phyloP scores from a whole-genome alignment of 2,797 vertebrate species.

The Oreochromis grahami region DNA sequence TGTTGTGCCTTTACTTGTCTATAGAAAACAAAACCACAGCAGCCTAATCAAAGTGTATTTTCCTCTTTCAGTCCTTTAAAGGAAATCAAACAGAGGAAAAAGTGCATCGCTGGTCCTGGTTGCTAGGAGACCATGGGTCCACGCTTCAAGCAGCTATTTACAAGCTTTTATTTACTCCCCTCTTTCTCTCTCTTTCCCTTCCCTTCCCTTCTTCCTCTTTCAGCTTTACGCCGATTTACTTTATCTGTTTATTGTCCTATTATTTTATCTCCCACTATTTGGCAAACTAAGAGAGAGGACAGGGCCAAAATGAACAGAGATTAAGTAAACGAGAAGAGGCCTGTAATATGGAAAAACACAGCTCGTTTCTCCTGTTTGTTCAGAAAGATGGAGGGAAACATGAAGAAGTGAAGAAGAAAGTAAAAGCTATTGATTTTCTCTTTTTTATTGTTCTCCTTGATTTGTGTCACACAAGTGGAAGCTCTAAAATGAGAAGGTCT shows the following conservation, averaged over 20 bases:
- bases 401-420: conserved; percentile 28
- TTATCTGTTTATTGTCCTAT: conserved; percentile 42
- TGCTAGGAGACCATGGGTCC: conserved; percentile 70
- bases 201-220: background rate
- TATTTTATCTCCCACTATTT: conserved; percentile 16
- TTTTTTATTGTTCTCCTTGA: conserved; percentile 9
- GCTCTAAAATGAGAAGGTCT: conserved; percentile 46
- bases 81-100: conserved; percentile 57
- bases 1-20: conserved; percentile 21
- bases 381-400: conserved; percentile 13
- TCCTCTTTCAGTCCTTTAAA: conserved; percentile 46
- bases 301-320: background rate
- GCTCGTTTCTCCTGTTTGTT: background rate
- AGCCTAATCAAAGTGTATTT: conserved; percentile 54
- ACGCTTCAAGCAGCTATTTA: conserved; percentile 61
- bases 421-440: conserved; percentile 36
- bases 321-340: background rate
- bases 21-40: conserved; percentile 14
- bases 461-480: conserved; percentile 51
- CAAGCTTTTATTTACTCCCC: conserved; percentile 52
- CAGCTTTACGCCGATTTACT: conserved; percentile 18
- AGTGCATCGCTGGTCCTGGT: conserved; percentile 59
- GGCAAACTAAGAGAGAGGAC: background rate
- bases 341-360: background rate
- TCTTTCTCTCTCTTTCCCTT: background rate